Evolutionary conservation across 2,113 vertebrate species (phyloP), one percentile per base, ranked within the genome.

Genomic region (Fregetta grallaria): DNA sequence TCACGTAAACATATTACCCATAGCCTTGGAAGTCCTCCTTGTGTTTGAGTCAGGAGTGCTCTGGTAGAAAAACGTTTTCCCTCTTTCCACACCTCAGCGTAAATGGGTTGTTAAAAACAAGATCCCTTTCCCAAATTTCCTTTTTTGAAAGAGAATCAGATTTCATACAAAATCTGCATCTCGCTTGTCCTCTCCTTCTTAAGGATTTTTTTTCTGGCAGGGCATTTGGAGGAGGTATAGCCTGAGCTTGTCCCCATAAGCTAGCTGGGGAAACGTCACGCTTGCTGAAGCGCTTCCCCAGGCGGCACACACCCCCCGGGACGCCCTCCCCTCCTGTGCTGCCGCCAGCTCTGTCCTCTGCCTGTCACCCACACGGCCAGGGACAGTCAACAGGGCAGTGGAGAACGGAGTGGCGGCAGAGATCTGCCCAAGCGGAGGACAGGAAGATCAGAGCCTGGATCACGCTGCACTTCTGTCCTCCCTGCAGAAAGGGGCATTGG

Each of bases 1-100:
- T 38, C 49, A 11, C 0, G 1, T 26, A 75, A 66, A 16, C 0
- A 1, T 2, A 16, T 1, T 1, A 29, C 22, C 11, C n/a, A 29
- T 3, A 62, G 56, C 45, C n/a, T 40, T 6, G 5, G n/a, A 79
- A 63, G 36, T 13, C 12, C 14, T 82, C 25, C 5, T 23, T 7
- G 40, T 8, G 26, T 6, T 40, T 26, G 10, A 9, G 7, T 13
- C 40, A 5, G 56, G 50, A 27, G 18, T 6, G 61, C 25, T 45
- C 44, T 30, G 18, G 11, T 5, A 49, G 73, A 29, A 47, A 36
- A 80, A 10, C 6, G 6, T 18, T 22, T 14, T 27, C 36, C 38
- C 42, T 44, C 76, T 32, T n/a, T 30, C 29, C 55, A n/a, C 18
- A 22, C 13, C 34, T 62, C 36, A 0, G 40, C 52, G 27, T 11